Conservation (phyloP, 2,888 invertebrate genomes). For the Eremobia ochroleuca region DNA sequence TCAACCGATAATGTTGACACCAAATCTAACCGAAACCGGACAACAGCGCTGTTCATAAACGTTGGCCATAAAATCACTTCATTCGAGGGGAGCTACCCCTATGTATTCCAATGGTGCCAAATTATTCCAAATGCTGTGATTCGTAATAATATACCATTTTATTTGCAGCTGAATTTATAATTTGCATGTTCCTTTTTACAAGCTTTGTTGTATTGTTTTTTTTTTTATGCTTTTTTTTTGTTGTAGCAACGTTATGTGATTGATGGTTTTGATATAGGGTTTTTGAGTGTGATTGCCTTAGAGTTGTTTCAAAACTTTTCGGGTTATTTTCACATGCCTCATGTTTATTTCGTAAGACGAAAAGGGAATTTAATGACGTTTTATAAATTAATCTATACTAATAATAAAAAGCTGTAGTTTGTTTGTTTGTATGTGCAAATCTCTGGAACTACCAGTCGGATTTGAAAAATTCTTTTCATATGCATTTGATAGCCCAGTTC, state of each 20-base stretch:
- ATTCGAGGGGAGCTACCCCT: conserved; percentile 56
- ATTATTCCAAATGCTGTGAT: conserved; percentile 74
- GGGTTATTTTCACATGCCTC: neutral
- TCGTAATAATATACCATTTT: conserved; percentile 68
- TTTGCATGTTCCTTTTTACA: conserved; percentile 26
- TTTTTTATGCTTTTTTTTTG: neutral
- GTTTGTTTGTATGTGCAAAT: no score
- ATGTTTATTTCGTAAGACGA: neutral
- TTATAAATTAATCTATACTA: no score
- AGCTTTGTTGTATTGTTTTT: neutral
- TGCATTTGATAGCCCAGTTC: no score
- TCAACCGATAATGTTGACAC: conserved; percentile 47
- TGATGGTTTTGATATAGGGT: neutral
- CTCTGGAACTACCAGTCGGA: no score
- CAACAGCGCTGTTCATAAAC: conserved; percentile 55
- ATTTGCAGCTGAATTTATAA: conserved; percentile 51
- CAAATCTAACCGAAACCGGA: conserved; percentile 45
- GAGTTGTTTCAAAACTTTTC: neutral
- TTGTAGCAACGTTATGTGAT: neutral
- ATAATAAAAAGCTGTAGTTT: no score
- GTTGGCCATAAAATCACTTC: conserved; percentile 59
- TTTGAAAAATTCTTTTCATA: no score
- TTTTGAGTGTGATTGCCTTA: neutral
- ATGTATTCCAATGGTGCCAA: conserved; percentile 67
- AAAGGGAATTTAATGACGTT: neutral